Percentiles rank a stretch among this genome's conserved stretches.
Evolutionary conservation across 2,888 invertebrate genomes (phyloP).

Genomic region (Thera britannica): DNA sequence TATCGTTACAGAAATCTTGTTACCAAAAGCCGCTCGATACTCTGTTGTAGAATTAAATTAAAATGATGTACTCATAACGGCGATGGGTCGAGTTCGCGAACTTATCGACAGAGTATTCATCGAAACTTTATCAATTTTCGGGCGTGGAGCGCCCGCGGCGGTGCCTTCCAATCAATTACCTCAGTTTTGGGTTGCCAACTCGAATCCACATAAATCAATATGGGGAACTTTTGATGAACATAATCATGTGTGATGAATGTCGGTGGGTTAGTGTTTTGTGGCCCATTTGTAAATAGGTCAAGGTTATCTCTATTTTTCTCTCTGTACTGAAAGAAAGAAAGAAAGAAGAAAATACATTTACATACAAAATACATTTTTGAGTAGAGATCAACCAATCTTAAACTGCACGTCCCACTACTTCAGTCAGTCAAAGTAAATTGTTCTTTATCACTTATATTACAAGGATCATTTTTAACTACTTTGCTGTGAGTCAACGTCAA

Average conservation of each 20-base stretch:
- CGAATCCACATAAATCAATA: constrained; percentile 34
- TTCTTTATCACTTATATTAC: too few relatives aligned
- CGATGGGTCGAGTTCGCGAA: constrained; percentile 37
- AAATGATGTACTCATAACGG: constrained; percentile 46
- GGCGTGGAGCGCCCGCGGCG: constrained; percentile 48
- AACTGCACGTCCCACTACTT: too few relatives aligned
- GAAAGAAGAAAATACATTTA: too few relatives aligned
- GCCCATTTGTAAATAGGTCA: neutral
- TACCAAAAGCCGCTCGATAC: constrained; percentile 23
- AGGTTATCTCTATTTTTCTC: neutral
- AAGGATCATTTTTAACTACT: too few relatives aligned
- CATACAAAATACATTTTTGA: too few relatives aligned
- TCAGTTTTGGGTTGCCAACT: constrained; percentile 40
- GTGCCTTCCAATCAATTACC: constrained; percentile 52
- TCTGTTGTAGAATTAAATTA: constrained; percentile 49
- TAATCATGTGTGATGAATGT: constrained; percentile 20
- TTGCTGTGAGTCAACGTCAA: too few relatives aligned
- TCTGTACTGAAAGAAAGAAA: neutral
- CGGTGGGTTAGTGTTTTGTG: neutral
- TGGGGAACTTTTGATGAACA: constrained; percentile 22
- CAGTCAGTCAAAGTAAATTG: too few relatives aligned
- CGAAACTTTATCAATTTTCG: constrained; percentile 62
- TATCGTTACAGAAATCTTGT: constrained; percentile 7
- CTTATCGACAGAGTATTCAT: constrained; percentile 52
- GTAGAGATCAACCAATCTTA: too few relatives aligned